Percentiles rank a stretch among this genome's conserved stretches.
Conservation (phyloP, 1,140 invertebrate genomes). For the Heliothis virescens region DNA sequence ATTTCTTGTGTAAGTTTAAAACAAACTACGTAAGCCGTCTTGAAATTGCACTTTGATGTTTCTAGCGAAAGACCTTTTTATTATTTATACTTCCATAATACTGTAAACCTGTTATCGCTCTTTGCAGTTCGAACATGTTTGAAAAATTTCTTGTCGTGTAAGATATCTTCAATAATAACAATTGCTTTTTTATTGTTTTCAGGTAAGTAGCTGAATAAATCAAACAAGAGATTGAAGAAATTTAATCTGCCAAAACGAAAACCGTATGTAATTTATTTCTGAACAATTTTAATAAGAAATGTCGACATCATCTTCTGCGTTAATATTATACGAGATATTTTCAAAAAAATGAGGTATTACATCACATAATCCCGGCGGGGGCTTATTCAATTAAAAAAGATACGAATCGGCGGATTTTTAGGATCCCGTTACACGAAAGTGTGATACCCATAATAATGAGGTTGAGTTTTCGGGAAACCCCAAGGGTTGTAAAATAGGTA, state of each 20-base stretch:
- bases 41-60: slow-evolving; percentile 11
- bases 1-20: slow-evolving; percentile 25
- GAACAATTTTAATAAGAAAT: slow-evolving; percentile 35
- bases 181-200: slow-evolving; percentile 47
- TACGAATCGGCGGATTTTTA: slow-evolving; percentile 32
- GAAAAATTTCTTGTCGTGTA: not conserved
- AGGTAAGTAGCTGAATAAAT: slow-evolving; percentile 57
- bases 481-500: slow-evolving; percentile 10
- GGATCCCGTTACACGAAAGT: slow-evolving; percentile 20
- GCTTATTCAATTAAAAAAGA: slow-evolving; percentile 46
- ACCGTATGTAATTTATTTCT: slow-evolving; percentile 41
- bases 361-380: slow-evolving; percentile 9
- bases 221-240: slow-evolving; percentile 12
- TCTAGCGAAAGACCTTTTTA: not conserved
- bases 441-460: slow-evolving; percentile 35
- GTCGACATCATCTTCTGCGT: slow-evolving; percentile 30
- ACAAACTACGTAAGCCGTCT: not conserved
- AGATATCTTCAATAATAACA: slow-evolving; percentile 1
- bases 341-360: slow-evolving; percentile 22
- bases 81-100: not conserved
- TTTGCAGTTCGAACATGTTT: not conserved
- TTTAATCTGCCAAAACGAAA: slow-evolving; percentile 43
- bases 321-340: slow-evolving; percentile 38
- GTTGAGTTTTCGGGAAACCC: slow-evolving; percentile 17
- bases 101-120: not conserved